Evolutionary conservation across 2,888 invertebrate species (phyloP), one percentile per base, ranked within the genome.

Genomic region (Bursaphelenchus okinawaensis): DNA sequence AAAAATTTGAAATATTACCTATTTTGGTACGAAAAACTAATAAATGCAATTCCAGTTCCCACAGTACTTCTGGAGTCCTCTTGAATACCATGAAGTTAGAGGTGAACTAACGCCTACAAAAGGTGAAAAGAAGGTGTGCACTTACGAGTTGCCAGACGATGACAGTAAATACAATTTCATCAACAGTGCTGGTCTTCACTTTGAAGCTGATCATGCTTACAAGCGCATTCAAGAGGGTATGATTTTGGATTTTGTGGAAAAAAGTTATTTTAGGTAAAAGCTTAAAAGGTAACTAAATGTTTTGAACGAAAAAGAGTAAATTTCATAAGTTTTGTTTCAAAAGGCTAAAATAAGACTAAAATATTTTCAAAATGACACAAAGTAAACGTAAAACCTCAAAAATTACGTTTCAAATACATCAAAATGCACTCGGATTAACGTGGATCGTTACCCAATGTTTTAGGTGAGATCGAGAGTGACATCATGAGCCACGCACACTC

Each of bases 201-300:
- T 62, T 52, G 70, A 70, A 50, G 72, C 72, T 8, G 70, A 74
- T 64, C 70, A 70, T 55, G 74, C 74, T 7, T 67, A 68, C 55
- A 65, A 70, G 19, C 27, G 66, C 12, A 22, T 70, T n/a, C 19
- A 40, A n/a, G 26, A 63, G 4, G 66, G 66, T 66, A 12, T n/a
- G n/a, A n/a, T n/a, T n/a, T n/a, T n/a, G n/a, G n/a, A n/a, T n/a
- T n/a, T n/a, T n/a, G n/a, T n/a, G n/a, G n/a, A n/a, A n/a, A n/a
- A n/a, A n/a, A n/a, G n/a, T n/a, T n/a, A n/a, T n/a, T n/a, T n/a
- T n/a, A n/a, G n/a, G n/a, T n/a, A n/a, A n/a, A n/a, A n/a, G n/a
- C n/a, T n/a, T n/a, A n/a, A n/a, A n/a, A n/a, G n/a, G n/a, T n/a
- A n/a, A n/a, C n/a, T n/a, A n/a, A n/a, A n/a, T n/a, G n/a, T n/a